Conservation (phyloP, 2,888 invertebrate species). For the Temnothorax ravouxi region DNA sequence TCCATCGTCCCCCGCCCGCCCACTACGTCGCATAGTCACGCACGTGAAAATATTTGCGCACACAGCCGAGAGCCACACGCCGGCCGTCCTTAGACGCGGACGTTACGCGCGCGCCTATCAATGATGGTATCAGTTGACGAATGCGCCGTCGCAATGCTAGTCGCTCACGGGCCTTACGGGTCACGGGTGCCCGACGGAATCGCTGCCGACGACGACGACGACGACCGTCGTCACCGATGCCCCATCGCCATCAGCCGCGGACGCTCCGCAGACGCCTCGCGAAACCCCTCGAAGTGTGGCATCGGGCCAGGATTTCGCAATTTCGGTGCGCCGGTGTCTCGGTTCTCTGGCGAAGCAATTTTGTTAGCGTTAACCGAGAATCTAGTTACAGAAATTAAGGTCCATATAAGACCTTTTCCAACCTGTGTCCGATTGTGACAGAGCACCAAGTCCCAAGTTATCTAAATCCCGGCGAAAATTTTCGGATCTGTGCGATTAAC, state of each 20-base stretch:
- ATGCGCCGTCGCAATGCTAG: constrained; percentile 53
- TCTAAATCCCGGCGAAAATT: not conserved
- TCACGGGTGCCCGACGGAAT: constrained; percentile 19
- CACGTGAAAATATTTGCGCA: constrained; percentile 46
- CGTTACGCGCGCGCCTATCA: constrained; percentile 42
- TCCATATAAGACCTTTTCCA: not conserved
- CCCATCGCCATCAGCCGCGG: not conserved
- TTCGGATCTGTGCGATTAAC: not conserved
- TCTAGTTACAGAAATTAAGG: not conserved
- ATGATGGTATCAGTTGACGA: constrained; percentile 35
- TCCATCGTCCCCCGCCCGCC: constrained; percentile 6
- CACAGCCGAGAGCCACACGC: not conserved
- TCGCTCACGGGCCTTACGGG: constrained; percentile 21
- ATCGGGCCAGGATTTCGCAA: not conserved
- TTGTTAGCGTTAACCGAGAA: not conserved
- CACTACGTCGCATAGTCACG: constrained; percentile 2
- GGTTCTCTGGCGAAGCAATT: not conserved
- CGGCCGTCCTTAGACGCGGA: not conserved
- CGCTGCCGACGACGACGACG: not conserved
- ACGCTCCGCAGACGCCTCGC: not conserved
- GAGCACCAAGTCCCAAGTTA: not conserved
- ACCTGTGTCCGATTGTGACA: not conserved
- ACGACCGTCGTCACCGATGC: too few species aligned
- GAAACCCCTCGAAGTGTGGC: not conserved
- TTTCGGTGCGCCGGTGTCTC: not conserved